Base-by-base conservation (phyloP, 2,888 invertebrate species). In the Oligia fasciuncula region DNA sequence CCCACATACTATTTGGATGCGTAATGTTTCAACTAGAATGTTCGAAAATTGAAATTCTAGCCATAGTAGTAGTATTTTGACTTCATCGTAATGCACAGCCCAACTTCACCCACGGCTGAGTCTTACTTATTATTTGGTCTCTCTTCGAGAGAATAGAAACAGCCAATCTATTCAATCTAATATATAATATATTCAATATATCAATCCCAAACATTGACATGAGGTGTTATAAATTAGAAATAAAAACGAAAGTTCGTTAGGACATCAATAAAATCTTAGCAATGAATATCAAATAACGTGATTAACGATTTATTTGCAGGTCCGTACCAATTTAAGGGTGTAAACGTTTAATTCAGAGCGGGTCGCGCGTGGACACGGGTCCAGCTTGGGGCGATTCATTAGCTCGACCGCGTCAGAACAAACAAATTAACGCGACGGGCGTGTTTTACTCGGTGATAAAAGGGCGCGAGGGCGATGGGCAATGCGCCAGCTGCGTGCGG, bases 371-470 rank as follows among this genome's bases (percentile, higher is more conserved):
- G 94, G 94, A 95, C 95, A 94, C 92, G 96, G 96, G 95, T 95
- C 94, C 91, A 93, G 94, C 95, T 94, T 90, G 93, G 91, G 95
- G 96, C 96, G 94, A 96, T 97, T 97, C 96, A 97, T 97, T 97
- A 96, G 95, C 92, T 93, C 93, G 93, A 93, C 93, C 95, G 96
- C 95, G 95, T 95, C 94, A 95, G 95, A 95, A 94, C 96, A 97
- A 96, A 97, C 97, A 96, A 97, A 96, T 97, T 97, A 96, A 96
- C 96, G 91, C 94, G 93, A 93, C 94, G 95, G 95, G 92, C 95
- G 92, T 95, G 95, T 96, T 96, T 95, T 95, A 96, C 93, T 93
- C 94, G 92, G 95, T 94, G 95, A 96, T 95, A 96, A 96, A 96
- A 96, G 96, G 96, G 95, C 94, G 93, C 93, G 93, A 94, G 95